Percentiles rank a stretch among this genome's conserved stretches.
Conservation (phyloP, 2,113 vertebrate genomes). For the Desmodus rotundus region DNA sequence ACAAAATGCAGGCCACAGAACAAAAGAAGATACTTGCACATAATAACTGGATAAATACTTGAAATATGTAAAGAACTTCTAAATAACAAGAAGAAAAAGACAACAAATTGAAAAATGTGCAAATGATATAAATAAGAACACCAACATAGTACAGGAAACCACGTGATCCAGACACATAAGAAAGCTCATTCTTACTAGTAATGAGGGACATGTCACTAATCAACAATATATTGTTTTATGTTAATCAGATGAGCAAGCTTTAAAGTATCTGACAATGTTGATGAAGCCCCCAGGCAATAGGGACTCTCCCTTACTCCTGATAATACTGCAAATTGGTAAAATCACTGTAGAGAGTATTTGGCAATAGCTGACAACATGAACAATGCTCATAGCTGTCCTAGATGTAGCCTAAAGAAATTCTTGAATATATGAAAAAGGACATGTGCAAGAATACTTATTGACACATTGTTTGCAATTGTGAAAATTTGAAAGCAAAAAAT, state of each 20-base stretch:
- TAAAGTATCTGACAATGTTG: neutral
- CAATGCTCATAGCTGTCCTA: neutral
- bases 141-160: neutral
- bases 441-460: neutral
- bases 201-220: too few species aligned
- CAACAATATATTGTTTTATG: neutral
- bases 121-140: neutral
- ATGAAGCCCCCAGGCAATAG: neutral
- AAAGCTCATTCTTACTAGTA: neutral
- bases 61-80: neutral
- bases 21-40: neutral
- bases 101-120: neutral
- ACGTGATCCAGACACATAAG: neutral
- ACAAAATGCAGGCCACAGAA: neutral
- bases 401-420: neutral
- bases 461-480: neutral
- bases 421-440: neutral
- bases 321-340: neutral
- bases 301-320: fast-evolving
- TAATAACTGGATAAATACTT: neutral
- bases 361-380: neutral
- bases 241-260: neutral
- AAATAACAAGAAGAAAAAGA: neutral
- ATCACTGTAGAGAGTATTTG: neutral
- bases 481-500: neutral